Conservation (phyloP, 1,140 invertebrate species). For the Phthorimaea operculella region DNA sequence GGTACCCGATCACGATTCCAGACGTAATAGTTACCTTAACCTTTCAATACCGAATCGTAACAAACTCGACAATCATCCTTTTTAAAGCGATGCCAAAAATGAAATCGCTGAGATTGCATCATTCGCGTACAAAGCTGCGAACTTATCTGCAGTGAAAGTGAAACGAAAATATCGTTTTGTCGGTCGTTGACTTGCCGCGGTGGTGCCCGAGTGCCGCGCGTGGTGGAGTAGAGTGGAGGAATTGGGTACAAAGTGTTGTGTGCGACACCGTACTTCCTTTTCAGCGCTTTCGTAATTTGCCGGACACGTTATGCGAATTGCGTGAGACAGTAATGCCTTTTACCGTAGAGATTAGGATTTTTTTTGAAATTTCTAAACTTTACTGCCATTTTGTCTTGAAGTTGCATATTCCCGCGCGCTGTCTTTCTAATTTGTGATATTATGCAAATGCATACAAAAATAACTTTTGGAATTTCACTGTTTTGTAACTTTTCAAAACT, state of each 20-base stretch:
- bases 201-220: background rate
- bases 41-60: background rate
- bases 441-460: too few species aligned
- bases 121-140: slow-evolving; percentile 32
- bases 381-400: too few species aligned
- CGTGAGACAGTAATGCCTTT: background rate
- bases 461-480: too few species aligned
- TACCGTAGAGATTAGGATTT: too few species aligned
- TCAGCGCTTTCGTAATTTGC: slow-evolving; percentile 1
- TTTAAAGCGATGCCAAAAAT: slow-evolving; percentile 20
- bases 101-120: slow-evolving; percentile 42
- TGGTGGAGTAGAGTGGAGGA: too few species aligned
- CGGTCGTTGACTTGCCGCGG: slow-evolving; percentile 23
- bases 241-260: too few species aligned
- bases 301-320: slow-evolving; percentile 15
- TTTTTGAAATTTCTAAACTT: too few species aligned
- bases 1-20: background rate
- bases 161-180: slow-evolving; percentile 25
- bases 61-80: too few species aligned
- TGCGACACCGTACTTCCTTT: slow-evolving; percentile 1
- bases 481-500: too few species aligned
- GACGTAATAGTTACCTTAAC: background rate
- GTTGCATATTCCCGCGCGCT: too few species aligned
- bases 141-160: slow-evolving; percentile 52
- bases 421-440: too few species aligned